phyloP scores from a whole-genome alignment of 2,797 vertebrate species.

The Avahi laniger region DNA sequence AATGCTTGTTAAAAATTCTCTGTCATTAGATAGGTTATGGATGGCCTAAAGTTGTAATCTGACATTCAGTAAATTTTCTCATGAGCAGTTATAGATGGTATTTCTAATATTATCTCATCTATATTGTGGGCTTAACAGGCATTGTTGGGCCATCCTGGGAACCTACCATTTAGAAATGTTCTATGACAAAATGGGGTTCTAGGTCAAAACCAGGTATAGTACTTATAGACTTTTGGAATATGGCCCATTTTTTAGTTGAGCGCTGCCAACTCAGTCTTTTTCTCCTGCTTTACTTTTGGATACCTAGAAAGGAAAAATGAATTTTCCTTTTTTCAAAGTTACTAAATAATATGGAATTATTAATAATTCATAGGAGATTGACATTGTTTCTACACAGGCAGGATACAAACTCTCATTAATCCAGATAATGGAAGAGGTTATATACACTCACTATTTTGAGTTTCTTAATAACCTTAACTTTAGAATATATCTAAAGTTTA shows the following conservation, averaged over 20 bases:
- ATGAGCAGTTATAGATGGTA: neutral
- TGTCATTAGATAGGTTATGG: neutral
- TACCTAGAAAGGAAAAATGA: conserved; percentile 40
- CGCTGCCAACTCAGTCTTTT: neutral
- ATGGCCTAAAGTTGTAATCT: neutral
- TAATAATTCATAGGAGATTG: conserved; percentile 17
- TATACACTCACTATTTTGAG: neutral
- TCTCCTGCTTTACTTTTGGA: conserved; percentile 16
- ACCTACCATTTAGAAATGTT: conserved; percentile 15
- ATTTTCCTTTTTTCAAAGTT: conserved; percentile 22
- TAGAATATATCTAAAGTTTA: neutral
- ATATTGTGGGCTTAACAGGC: neutral
- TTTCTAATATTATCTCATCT: conserved; percentile 25
- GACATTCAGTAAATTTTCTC: too few relatives aligned
- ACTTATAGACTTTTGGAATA: conserved; percentile 39
- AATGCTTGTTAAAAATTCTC: neutral
- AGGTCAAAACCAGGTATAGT: conserved; percentile 4
- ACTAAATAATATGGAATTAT: conserved; percentile 10
- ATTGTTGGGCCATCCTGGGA: neutral
- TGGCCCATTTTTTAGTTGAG: neutral
- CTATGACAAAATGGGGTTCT: conserved; percentile 7
- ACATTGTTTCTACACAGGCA: neutral
- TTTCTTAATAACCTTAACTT: conserved; percentile 33
- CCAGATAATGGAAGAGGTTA: neutral
- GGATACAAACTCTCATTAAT: conserved; percentile 13